These are phyloP conservation scores for Erythrocercus mccallii DNA, from an alignment of 2,113 vertebrate species.

Conservation along the genomic window DNA sequence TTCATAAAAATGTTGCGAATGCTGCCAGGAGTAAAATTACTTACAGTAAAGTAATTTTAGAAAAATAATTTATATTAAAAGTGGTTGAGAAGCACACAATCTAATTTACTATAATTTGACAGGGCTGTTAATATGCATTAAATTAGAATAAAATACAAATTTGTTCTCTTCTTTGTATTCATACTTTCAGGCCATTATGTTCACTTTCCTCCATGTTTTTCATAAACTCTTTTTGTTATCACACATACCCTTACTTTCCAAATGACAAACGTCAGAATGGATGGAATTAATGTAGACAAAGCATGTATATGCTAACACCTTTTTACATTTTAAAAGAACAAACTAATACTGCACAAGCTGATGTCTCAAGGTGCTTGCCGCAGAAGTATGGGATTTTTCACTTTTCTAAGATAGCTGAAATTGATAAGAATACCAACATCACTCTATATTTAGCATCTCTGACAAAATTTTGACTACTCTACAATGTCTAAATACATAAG, in stretches of 20 bases:
- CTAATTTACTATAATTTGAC: background rate
- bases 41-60: background rate
- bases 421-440: background rate
- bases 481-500: background rate
- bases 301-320: too few relatives aligned
- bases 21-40: background rate
- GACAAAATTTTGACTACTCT: background rate
- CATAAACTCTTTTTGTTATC: background rate
- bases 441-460: background rate
- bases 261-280: background rate
- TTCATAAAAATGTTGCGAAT: background rate
- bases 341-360: background rate
- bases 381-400: accelerated
- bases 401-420: background rate
- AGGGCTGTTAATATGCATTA: background rate
- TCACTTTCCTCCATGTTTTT: background rate
- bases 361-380: background rate
- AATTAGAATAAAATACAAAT: background rate
- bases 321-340: background rate
- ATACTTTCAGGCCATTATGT: background rate
- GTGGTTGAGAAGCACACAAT: background rate
- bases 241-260: background rate
- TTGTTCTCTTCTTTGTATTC: background rate
- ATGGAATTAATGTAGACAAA: background rate
- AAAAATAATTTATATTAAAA: background rate